phyloP scores from a whole-genome alignment of 2,113 vertebrate species.

The Eulacestoma nigropectus region DNA sequence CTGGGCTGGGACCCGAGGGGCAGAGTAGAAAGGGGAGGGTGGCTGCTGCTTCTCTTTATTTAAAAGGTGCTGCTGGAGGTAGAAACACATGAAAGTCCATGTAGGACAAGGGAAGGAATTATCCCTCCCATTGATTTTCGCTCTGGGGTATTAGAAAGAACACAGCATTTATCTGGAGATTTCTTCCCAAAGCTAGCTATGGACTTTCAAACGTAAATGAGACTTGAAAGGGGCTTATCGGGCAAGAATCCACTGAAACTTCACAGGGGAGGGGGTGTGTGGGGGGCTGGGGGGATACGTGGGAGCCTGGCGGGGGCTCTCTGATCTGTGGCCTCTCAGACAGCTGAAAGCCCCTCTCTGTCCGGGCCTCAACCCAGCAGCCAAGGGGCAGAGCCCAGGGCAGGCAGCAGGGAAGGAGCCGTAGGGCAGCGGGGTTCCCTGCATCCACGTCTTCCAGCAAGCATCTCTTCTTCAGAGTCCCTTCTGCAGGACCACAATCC shows the following conservation, averaged over 20 bases:
- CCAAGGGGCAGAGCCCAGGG: not conserved
- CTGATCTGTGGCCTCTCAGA: not conserved
- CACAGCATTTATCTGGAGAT: slow-evolving; percentile 90
- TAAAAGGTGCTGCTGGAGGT: slow-evolving; percentile 49
- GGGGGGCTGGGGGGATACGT: not conserved
- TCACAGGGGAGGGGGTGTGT: not conserved
- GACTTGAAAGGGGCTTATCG: slow-evolving; percentile 81
- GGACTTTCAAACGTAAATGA: slow-evolving; percentile 91
- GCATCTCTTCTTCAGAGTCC: not conserved
- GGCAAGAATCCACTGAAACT: slow-evolving; percentile 51
- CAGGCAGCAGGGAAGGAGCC: not conserved
- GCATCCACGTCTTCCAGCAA: not conserved
- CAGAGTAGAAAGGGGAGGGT: not conserved
- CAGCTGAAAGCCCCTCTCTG: not conserved
- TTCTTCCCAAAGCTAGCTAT: slow-evolving; percentile 82
- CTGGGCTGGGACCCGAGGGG: not conserved
- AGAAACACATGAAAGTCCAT: slow-evolving; percentile 62
- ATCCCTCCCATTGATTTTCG: slow-evolving; percentile 96
- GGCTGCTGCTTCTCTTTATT: slow-evolving; percentile 6
- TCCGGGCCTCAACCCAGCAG: not conserved
- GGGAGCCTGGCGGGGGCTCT: not conserved
- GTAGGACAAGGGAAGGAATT: slow-evolving; percentile 85
- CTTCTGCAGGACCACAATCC: not conserved
- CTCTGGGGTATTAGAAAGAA: slow-evolving; percentile 95
- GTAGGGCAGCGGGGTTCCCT: not conserved